These are phyloP conservation scores for Eumacrocentrus americanus DNA, from an alignment of 2,888 invertebrate species.

Conservation along the genomic window DNA sequence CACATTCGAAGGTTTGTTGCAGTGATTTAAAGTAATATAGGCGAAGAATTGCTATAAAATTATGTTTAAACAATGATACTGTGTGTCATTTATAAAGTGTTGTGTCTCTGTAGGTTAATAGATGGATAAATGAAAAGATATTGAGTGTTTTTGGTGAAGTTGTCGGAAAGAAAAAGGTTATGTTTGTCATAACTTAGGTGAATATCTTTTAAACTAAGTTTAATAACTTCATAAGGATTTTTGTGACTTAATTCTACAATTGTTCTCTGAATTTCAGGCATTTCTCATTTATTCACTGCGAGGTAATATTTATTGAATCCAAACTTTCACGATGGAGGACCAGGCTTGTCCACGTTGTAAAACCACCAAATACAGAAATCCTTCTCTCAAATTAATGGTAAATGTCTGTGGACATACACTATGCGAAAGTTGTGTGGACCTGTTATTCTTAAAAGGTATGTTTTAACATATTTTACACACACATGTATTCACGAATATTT, in stretches of 20 bases:
- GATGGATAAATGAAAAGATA: background rate
- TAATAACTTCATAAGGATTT: background rate
- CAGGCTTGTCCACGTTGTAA: constrained; percentile 94
- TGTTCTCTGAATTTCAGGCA: background rate
- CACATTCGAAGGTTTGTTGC: background rate
- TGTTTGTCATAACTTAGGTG: background rate
- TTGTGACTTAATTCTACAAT: background rate
- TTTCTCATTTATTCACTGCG: background rate
- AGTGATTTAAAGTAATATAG: background rate
- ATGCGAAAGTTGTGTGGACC: constrained; percentile 96
- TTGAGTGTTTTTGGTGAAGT: background rate
- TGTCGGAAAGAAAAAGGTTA: background rate
- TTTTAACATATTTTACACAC: background rate
- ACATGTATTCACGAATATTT: background rate
- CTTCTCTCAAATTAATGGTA: constrained; percentile 94
- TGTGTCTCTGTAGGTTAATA: background rate
- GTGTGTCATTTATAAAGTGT: background rate
- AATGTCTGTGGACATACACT: constrained; percentile 97
- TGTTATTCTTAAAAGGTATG: constrained; percentile 91
- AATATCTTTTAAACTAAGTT: constrained; percentile 2
- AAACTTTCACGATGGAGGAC: constrained; percentile 63
- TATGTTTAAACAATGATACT: background rate
- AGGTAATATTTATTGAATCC: background rate
- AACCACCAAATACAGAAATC: constrained; percentile 96
- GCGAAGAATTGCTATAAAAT: background rate